Evolutionary conservation across 2,113 vertebrate genomes (phyloP).

Genomic region (Stigmatopora nigra): DNA sequence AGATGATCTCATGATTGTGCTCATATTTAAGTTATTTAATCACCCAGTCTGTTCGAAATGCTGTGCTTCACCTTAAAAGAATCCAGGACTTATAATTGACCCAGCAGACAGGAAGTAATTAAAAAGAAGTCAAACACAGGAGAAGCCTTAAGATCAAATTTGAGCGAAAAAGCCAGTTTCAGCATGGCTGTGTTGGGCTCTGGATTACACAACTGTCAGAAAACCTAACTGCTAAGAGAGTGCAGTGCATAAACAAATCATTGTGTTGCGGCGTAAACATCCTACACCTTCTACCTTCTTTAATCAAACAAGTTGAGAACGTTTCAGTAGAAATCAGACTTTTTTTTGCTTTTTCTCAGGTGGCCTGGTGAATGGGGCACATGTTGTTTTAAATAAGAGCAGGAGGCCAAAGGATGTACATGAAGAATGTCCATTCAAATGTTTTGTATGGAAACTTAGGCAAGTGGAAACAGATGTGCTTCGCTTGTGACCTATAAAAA

Average conservation of each 20-base stretch:
- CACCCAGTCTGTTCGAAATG: conserved; percentile 41
- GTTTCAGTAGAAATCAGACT: conserved; percentile 9
- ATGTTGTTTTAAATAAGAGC: conserved; percentile 42
- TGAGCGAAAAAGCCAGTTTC: conserved; percentile 48
- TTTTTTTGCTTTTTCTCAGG: conserved; percentile 14
- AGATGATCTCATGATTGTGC: conserved; percentile 52
- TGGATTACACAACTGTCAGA: conserved; percentile 77
- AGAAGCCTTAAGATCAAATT: conserved; percentile 63
- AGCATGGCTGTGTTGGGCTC: conserved; percentile 45
- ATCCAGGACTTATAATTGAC: conserved; percentile 59
- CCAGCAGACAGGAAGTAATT: conserved; percentile 71
- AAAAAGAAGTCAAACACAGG: conserved; percentile 71
- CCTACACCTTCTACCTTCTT: conserved; percentile 23
- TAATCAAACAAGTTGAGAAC: conserved; percentile 26
- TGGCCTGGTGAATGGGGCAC: conserved; percentile 48
- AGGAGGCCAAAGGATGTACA: conserved; percentile 48
- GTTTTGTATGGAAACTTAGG: conserved; percentile 82
- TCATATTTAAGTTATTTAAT: conserved; percentile 62
- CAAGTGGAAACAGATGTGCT: conserved; percentile 96
- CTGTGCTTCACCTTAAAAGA: conserved; percentile 29
- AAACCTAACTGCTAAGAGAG: conserved; percentile 65
- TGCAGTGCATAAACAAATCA: conserved; percentile 68
- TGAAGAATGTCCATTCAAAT: conserved; percentile 77
- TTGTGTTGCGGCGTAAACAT: conserved; percentile 55
- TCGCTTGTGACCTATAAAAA: conserved; percentile 87